Evolutionary conservation across 2,888 invertebrate species (phyloP).

Genomic region (Polyommatus icarus): DNA sequence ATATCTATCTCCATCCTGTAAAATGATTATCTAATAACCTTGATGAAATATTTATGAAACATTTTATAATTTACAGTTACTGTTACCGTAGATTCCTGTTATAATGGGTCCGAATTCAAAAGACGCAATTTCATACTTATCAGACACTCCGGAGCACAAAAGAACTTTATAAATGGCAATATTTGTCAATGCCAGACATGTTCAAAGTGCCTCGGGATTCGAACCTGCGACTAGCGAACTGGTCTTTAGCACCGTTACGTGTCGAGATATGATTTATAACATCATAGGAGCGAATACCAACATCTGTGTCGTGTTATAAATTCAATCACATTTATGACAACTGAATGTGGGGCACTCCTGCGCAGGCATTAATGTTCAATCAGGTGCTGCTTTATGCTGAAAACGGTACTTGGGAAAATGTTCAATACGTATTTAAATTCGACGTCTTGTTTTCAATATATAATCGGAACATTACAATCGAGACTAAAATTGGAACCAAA

Average conservation of each 20-base stretch:
- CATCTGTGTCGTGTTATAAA: constrained; percentile 18
- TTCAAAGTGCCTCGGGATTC: constrained; percentile 36
- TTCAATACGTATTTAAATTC: neutral
- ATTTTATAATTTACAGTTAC: neutral
- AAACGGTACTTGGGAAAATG: constrained; percentile 2
- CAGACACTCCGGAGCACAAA: neutral
- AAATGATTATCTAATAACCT: no score
- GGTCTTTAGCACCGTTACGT: constrained; percentile 40
- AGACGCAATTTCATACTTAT: constrained; percentile 8
- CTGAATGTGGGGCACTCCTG: constrained; percentile 13
- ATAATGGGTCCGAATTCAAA: neutral
- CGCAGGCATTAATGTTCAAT: neutral
- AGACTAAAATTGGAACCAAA: no score
- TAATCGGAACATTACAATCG: neutral
- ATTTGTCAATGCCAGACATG: constrained; percentile 13
- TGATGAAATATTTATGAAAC: neutral
- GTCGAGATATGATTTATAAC: constrained; percentile 47
- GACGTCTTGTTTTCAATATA: neutral
- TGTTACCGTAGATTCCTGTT: neutral
- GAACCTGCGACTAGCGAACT: constrained; percentile 38
- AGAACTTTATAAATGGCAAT: constrained; percentile 22
- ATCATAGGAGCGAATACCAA: constrained; percentile 7
- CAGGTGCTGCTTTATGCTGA: constrained; percentile 1
- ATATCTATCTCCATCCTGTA: no score
- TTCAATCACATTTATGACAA: constrained; percentile 24